phyloP scores from a whole-genome alignment of 2,888 invertebrate genomes.

The Masnerella sp. region DNA sequence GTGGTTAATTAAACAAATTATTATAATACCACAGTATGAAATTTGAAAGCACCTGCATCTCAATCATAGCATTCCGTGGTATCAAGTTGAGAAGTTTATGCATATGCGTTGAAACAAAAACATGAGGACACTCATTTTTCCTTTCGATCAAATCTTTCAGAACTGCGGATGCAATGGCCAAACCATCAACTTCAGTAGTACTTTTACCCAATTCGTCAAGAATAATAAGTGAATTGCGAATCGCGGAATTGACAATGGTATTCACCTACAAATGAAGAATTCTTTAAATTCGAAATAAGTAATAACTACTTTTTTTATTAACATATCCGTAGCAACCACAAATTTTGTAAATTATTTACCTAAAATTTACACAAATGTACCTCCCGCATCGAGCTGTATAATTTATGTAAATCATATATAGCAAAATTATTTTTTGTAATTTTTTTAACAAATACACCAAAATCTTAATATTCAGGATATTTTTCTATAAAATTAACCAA shows the following conservation, averaged over 20 bases:
- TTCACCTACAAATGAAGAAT: conserved; percentile 81
- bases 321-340: no score
- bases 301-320: not conserved
- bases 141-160: conserved; percentile 83
- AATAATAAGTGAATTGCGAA: conserved; percentile 84
- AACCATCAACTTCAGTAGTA: conserved; percentile 87
- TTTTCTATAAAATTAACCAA: no score
- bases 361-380: no score
- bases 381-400: no score
- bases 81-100: conserved; percentile 82
- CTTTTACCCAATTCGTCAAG: conserved; percentile 95
- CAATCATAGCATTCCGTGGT: conserved; percentile 79
- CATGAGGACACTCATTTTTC: conserved; percentile 83
- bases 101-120: conserved; percentile 89
- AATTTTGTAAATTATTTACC: no score
- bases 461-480: no score
- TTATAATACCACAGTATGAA: not conserved
- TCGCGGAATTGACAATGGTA: conserved; percentile 83
- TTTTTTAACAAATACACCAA: no score
- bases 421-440: no score
- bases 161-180: conserved; percentile 84
- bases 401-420: no score
- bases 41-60: conserved; percentile 79
- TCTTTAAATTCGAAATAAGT: not conserved
- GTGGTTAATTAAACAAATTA: no score